phyloP scores from a whole-genome alignment of 2,888 invertebrate species.

The Gnatocerus cornutus region DNA sequence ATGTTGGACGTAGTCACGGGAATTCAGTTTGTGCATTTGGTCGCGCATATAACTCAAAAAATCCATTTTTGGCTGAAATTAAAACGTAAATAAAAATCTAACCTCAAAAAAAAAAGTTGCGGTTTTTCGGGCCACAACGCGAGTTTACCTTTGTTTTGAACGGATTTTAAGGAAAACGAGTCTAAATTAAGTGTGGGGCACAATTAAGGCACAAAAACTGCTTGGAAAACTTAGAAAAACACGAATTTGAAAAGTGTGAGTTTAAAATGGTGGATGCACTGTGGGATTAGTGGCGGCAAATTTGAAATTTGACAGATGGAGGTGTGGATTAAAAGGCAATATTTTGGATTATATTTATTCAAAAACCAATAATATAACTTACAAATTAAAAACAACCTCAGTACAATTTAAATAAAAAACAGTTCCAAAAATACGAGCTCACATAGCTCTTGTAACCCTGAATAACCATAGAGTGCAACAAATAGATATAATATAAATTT shows the following conservation, averaged over 20 bases:
- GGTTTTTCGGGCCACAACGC: too few species aligned
- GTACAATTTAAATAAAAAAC: conserved; percentile 72
- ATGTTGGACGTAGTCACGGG: conserved; percentile 34
- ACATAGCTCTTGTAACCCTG: conserved; percentile 74
- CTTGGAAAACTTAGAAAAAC: too few species aligned
- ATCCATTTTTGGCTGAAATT: conserved; percentile 36
- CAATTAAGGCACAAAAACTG: too few species aligned
- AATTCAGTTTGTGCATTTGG: conserved; percentile 40
- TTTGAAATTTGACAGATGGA: too few species aligned
- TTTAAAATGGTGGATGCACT: too few species aligned
- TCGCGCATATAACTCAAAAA: conserved; percentile 43
- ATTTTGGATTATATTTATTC: conserved; percentile 67
- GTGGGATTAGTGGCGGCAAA: too few species aligned
- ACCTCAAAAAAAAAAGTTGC: not conserved
- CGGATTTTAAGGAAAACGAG: too few species aligned
- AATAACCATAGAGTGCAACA: conserved; percentile 69
- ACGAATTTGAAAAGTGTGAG: too few species aligned
- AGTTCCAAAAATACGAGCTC: conserved; percentile 72
- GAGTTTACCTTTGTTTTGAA: too few species aligned
- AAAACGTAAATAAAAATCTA: conserved; percentile 1
- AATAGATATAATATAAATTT: conserved; percentile 49
- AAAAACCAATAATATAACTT: conserved; percentile 71
- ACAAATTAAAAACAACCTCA: conserved; percentile 72
- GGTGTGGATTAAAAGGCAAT: conserved; percentile 7
- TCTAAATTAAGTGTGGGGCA: too few species aligned